Base-by-base conservation (phyloP, 2,888 invertebrate species). In the Tetragonisca angustula region DNA sequence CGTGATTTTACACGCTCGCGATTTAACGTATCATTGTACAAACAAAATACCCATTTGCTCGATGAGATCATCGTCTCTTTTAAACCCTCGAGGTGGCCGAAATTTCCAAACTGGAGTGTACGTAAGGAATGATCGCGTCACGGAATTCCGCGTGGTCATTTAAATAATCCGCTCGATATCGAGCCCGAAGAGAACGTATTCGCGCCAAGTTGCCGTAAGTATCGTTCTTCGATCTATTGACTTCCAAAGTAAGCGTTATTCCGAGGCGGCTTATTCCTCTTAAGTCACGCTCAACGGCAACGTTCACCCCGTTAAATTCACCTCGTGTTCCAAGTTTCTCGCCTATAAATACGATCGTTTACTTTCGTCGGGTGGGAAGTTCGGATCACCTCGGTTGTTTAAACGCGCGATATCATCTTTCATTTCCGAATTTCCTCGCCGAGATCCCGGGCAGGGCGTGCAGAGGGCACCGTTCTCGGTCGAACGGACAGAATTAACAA, bases 101-200 rank as follows among this genome's bases (percentile, higher is more conserved):
- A 43, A 43, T 43, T 43, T 9, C 43, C 43, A 9, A 43, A 43
- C 43, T 1, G 32, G 4, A 43, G 43, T 43, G 43, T 11, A n/a
- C 24, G 0, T 17, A 13, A 19, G 43, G 13, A n/a, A 43, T 43
- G 43, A 2, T n/a, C 17, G 70, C 49, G 43, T 43, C 15, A 4
- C 9, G n/a, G 49, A 77, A 43, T 77, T 61, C 24, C 65, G 15
- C n/a, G n/a, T n/a, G 21, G 27, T n/a, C 50, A 13, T 81, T 78
- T 49, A 61, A 81, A 79, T 72, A 79, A 81, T 79, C 43, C 61
- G 43, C 15, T 19, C 50, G 24, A 17, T 62, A 50, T 73, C 27
- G 49, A 49, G 59, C 61, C 27, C 27, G 24, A n/a, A n/a, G 24
- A 17, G 24, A 67, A 67, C 24, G 24, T 67, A 49, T 67, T 49